phyloP scores from a whole-genome alignment of 2,888 invertebrate genomes.

The Trichogramma evanescens region DNA sequence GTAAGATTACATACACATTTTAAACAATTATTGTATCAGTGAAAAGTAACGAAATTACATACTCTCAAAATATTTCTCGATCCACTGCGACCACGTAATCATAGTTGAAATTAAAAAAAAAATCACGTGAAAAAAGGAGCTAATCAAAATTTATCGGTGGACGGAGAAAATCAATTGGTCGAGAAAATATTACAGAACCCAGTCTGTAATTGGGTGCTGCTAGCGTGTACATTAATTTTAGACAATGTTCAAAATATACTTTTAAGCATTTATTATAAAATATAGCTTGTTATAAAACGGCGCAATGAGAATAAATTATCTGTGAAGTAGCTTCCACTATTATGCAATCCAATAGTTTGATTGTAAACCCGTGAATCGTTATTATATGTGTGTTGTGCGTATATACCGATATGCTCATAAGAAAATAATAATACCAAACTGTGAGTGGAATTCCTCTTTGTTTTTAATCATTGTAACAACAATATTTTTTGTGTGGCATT shows the following conservation, averaged over 20 bases:
- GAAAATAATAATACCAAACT: not conserved
- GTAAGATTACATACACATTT: no score
- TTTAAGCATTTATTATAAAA: slow-evolving; percentile 13
- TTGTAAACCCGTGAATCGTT: slow-evolving; percentile 18
- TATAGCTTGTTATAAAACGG: slow-evolving; percentile 19
- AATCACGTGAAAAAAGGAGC: slow-evolving; percentile 6
- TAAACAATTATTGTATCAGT: slow-evolving; percentile 1
- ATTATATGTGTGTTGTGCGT: not conserved
- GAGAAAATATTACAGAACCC: slow-evolving; percentile 8
- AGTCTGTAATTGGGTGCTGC: slow-evolving; percentile 15
- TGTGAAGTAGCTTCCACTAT: slow-evolving; percentile 21
- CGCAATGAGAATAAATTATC: slow-evolving; percentile 13
- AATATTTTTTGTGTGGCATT: not conserved
- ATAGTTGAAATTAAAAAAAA: not conserved
- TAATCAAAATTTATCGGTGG: slow-evolving; percentile 20
- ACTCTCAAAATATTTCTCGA: not conserved
- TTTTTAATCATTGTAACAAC: not conserved
- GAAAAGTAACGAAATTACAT: slow-evolving; percentile 8
- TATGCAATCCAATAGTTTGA: slow-evolving; percentile 17
- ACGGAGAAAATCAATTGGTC: not conserved
- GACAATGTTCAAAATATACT: slow-evolving; percentile 15
- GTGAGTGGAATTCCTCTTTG: not conserved
- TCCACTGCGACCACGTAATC: no score
- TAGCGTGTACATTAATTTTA: slow-evolving; percentile 17
- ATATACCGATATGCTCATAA: slow-evolving; percentile 8